These are phyloP conservation scores for Crocallis elinguaria DNA, from an alignment of 2,888 invertebrate genomes.

Conservation along the genomic window DNA sequence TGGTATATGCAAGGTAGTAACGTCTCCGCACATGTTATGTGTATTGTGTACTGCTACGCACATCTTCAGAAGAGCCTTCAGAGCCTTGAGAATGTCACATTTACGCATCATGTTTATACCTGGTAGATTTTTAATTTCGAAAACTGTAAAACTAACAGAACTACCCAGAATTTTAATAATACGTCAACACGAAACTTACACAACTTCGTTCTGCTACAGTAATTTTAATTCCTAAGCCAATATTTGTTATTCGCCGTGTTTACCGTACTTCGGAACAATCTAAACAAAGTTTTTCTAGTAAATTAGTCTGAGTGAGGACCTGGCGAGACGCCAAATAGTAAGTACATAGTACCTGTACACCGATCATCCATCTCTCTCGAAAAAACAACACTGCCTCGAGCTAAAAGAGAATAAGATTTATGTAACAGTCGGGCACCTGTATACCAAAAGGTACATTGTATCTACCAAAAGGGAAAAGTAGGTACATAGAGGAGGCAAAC, in stretches of 20 bases:
- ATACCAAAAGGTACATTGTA: background rate
- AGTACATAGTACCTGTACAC: slow-evolving; percentile 20
- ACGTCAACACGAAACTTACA: too few species aligned
- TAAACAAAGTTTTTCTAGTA: slow-evolving; percentile 7
- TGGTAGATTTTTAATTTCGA: too few species aligned
- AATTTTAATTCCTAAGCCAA: too few species aligned
- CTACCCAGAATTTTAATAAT: too few species aligned
- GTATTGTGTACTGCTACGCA: too few species aligned
- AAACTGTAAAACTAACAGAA: too few species aligned
- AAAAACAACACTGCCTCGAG: slow-evolving; percentile 12
- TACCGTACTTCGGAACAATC: background rate
- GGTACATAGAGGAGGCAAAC: background rate
- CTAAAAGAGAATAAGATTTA: slow-evolving; percentile 23
- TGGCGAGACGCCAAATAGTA: slow-evolving; percentile 20
- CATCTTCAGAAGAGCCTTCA: too few species aligned
- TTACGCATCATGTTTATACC: too few species aligned
- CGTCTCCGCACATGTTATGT: too few species aligned
- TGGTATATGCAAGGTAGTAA: too few species aligned
- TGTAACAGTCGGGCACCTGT: slow-evolving; percentile 5
- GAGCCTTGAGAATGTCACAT: too few species aligned
- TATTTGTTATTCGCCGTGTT: background rate
- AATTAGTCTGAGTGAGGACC: slow-evolving; percentile 9
- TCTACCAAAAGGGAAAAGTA: slow-evolving; percentile 6
- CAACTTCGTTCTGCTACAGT: too few species aligned
- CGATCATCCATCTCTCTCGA: slow-evolving; percentile 21